Base-by-base conservation (phyloP, 2,888 invertebrate species). In the Tinea semifulvella region DNA sequence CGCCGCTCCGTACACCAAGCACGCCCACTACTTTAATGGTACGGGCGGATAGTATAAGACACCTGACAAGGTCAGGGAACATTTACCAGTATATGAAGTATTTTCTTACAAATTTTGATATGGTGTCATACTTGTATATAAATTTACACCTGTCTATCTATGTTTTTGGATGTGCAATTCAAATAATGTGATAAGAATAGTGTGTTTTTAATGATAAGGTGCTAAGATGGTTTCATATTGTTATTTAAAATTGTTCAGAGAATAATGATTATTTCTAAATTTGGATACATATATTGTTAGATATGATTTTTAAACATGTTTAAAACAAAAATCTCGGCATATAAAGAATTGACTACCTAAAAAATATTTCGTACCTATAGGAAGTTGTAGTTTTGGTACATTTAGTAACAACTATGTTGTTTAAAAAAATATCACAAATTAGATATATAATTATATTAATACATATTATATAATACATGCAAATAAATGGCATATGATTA, bases 1-100 rank as follows among this genome's bases (percentile, higher is more conserved):
- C 58, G 92, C 92, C 19, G 91, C 92, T 17, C 89, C 88, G 2
- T 91, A 88, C 60, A 92, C 92, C 10, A 91, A 91, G 79, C 91
- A 91, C 59, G 89, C 89, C 51, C 85, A 86, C 60, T 85, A 84
- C 58, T 88, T 87, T 55, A 83, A 84, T 59, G 80, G 80, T 43
- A 74, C 77, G 39, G 79, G 80, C 53, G 79, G 79, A 73, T 80
- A 79, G 64, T 67, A 19, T 18, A 38, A 10, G 38, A 38, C 2
- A 18, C 38, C 38, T 19, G 31, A 38, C 18, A 8, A 19, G 16
- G 38, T 38, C 38, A 38, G 38, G 38, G 16, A 17, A 19, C 17
- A 38, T 17, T 18, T 38, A 18, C 38, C 38, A 40, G 14, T 40
- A 22, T 40, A 10, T 22, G 40, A 40, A 22, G 40, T 22, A 40